These are phyloP conservation scores for Xyliphius kryptos DNA, from an alignment of 2,113 vertebrate species.

Conservation along the genomic window DNA sequence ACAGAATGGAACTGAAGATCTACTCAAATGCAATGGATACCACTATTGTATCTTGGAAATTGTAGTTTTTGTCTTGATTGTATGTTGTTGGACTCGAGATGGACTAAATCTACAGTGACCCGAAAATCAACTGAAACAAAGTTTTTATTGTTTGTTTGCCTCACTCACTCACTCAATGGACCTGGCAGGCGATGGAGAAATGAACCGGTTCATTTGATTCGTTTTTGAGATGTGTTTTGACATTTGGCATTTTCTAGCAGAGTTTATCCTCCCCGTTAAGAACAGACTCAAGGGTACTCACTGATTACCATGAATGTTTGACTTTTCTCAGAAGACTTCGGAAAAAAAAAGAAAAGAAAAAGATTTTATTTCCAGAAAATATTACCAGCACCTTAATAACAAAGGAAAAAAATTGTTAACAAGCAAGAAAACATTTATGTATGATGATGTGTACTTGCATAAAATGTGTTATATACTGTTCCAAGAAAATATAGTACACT, in stretches of 20 bases:
- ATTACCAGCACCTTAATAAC: slow-evolving; percentile 71
- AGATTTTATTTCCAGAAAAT: slow-evolving; percentile 56
- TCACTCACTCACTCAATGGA: slow-evolving; percentile 23
- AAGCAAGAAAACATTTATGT: slow-evolving; percentile 50
- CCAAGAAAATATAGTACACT: slow-evolving; percentile 65
- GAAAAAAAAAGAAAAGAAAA: too few species aligned
- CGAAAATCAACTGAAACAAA: slow-evolving; percentile 5
- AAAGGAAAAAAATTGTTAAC: slow-evolving; percentile 51
- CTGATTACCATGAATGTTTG: too few species aligned
- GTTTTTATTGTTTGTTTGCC: slow-evolving; percentile 18
- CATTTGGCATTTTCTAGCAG: too few species aligned
- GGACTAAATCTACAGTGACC: slow-evolving; percentile 18
- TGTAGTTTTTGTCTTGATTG: slow-evolving; percentile 27
- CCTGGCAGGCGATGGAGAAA: slow-evolving; percentile 6
- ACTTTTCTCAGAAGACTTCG: too few species aligned
- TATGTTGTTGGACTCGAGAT: slow-evolving; percentile 28
- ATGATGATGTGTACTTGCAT: slow-evolving; percentile 62
- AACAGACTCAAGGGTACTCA: too few species aligned
- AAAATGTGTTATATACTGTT: slow-evolving; percentile 67
- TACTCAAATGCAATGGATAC: too few species aligned
- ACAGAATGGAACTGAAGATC: too few species aligned
- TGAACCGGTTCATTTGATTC: slow-evolving; percentile 9
- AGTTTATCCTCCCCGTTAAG: too few species aligned
- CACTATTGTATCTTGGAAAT: too few species aligned
- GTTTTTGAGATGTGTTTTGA: slow-evolving; percentile 25